Conservation (phyloP, 2,888 invertebrate species). For the Lypha dubia region DNA sequence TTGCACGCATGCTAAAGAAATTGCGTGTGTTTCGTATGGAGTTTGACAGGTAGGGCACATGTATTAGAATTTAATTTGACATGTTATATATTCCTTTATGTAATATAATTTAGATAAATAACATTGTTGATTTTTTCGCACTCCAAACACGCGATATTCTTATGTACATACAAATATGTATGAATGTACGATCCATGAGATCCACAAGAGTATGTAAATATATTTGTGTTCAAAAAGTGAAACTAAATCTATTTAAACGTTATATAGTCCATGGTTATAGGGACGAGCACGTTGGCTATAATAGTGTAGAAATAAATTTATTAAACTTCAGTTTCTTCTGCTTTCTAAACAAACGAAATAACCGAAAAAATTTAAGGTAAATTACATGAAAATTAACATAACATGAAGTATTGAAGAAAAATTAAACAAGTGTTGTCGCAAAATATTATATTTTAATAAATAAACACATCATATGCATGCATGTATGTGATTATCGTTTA, state of each 20-base stretch:
- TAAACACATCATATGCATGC: too few species aligned
- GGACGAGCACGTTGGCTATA: slow-evolving; percentile 48
- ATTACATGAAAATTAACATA: background rate
- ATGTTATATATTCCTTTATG: background rate
- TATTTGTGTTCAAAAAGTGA: background rate
- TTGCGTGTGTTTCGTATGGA: too few species aligned
- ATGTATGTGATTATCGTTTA: background rate
- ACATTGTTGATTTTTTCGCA: slow-evolving; percentile 2
- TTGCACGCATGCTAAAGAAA: too few species aligned
- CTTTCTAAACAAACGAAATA: background rate
- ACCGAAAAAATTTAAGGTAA: background rate
- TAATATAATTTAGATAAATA: slow-evolving; percentile 34
- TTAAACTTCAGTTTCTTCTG: background rate
- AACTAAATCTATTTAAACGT: slow-evolving; percentile 30
- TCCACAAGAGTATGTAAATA: background rate
- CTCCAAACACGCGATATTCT: background rate
- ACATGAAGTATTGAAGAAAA: background rate
- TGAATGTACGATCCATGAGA: background rate
- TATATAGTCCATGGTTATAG: too few species aligned
- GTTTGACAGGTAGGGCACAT: too few species aligned
- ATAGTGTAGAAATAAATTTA: slow-evolving; percentile 3
- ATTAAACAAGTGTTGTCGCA: background rate
- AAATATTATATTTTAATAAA: too few species aligned
- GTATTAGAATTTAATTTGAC: too few species aligned
- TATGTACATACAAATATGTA: background rate